Conservation (phyloP, 92 coral and sea anemone species). For the Epizoanthus rinbou region DNA sequence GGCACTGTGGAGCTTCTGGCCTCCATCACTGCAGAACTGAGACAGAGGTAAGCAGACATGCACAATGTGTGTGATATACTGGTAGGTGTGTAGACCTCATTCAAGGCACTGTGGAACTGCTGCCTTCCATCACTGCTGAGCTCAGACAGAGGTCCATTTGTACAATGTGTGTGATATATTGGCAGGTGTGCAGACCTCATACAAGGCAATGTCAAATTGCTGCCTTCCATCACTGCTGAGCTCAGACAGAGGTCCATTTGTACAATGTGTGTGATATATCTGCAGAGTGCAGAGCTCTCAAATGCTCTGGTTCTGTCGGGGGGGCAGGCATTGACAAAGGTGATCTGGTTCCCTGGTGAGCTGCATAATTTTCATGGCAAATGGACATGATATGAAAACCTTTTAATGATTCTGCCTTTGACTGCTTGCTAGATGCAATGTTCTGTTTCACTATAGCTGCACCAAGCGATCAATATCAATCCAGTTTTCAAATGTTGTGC, state of each 20-base stretch:
- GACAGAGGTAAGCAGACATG: conserved; percentile 44
- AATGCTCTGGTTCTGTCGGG: too few species aligned
- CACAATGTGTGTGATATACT: neutral
- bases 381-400: too few species aligned
- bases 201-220: conserved; percentile 61
- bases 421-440: too few species aligned
- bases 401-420: too few species aligned
- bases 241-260: conserved; percentile 47
- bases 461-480: too few species aligned
- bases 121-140: conserved; percentile 62
- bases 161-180: neutral
- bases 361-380: too few species aligned
- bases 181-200: neutral
- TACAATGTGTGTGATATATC: neutral
- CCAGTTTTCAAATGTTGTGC: too few species aligned
- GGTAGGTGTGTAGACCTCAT: neutral
- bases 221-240: conserved; percentile 62
- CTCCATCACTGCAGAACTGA: conserved; percentile 57
- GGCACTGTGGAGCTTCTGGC: conserved; percentile 68
- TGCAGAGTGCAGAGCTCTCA: too few species aligned
- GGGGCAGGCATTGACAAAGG: too few species aligned
- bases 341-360: too few species aligned
- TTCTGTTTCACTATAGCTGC: too few species aligned
- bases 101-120: conserved; percentile 62
- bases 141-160: conserved; percentile 49